Percentiles rank a stretch among this genome's conserved stretches.
These are phyloP conservation scores for Neodontobutis hainanensis DNA, from an alignment of 2,113 vertebrate genomes.

Conservation along the genomic window DNA sequence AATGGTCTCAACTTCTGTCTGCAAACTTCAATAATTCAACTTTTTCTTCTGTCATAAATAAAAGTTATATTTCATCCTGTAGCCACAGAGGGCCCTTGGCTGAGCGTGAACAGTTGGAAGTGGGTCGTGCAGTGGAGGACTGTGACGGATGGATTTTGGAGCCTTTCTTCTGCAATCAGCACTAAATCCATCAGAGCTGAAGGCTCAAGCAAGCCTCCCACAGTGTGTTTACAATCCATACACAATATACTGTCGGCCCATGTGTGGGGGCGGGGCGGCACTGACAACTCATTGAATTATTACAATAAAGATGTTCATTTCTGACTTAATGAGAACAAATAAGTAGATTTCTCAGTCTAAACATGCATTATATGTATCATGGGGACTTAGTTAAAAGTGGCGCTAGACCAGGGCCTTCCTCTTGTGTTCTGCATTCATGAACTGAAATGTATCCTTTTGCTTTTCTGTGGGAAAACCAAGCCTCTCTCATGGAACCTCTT, in stretches of 20 bases:
- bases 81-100: not conserved
- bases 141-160: constrained; percentile 46
- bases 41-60: constrained; percentile 4
- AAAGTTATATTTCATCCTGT: constrained; percentile 4
- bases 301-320: not conserved
- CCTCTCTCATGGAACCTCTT: too few species aligned
- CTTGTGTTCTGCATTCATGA: too few species aligned
- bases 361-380: too few species aligned
- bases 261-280: constrained; percentile 7
- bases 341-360: too few species aligned
- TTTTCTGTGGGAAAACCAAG: too few species aligned
- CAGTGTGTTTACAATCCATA: constrained; percentile 30
- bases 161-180: constrained; percentile 49
- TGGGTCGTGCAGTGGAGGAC: constrained; percentile 21
- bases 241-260: constrained; percentile 15
- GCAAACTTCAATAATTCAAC: too few species aligned
- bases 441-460: too few species aligned
- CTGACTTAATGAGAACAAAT: not conserved
- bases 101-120: not conserved
- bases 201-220: constrained; percentile 27
- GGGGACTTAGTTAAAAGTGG: too few species aligned
- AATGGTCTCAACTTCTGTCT: too few species aligned
- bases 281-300: not conserved
- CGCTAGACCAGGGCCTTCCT: too few species aligned
- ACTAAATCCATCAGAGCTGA: constrained; percentile 49